Evolutionary conservation across 2,113 vertebrate species (phyloP).

Genomic region (Panthera leo): DNA sequence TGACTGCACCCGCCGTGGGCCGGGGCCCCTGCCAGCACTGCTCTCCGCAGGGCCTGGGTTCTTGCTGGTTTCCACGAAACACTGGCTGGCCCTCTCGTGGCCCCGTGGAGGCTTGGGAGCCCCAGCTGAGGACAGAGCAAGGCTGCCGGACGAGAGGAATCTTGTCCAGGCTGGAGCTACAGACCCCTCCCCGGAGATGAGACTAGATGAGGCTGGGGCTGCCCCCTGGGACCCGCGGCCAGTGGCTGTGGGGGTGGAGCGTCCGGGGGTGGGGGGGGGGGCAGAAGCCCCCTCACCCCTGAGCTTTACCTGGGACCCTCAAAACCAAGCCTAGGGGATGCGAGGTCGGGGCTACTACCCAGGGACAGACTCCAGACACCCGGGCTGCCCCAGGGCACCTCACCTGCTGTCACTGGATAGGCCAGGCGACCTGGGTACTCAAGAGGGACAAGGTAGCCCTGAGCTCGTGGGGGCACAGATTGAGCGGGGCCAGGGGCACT

Average conservation of each 20-base stretch:
- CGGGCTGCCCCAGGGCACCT: too few species aligned
- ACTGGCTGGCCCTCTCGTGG: neutral
- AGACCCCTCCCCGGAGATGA: too few species aligned
- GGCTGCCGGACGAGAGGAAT: neutral
- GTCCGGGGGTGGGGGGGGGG: neutral
- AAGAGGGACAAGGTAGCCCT: neutral
- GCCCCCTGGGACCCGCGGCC: neutral
- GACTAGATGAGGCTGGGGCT: neutral
- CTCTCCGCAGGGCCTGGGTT: neutral
- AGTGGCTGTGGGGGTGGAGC: too few species aligned
- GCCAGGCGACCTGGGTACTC: neutral
- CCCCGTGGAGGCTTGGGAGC: neutral
- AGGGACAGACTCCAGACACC: neutral
- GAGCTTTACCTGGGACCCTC: neutral
- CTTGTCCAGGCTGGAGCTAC: neutral
- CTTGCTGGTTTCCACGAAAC: neutral
- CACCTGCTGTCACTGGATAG: fast-evolving
- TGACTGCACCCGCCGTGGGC: neutral
- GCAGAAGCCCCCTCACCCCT: neutral
- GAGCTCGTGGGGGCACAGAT: neutral
- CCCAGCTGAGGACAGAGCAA: neutral
- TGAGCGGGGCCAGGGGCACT: fast-evolving
- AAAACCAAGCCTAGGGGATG: neutral
- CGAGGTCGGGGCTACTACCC: neutral
- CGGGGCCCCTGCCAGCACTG: neutral